Percentiles rank a stretch among this genome's conserved stretches.
These are phyloP conservation scores for Macrosoma leucophasiata DNA, from an alignment of 2,888 invertebrate genomes.

Conservation along the genomic window DNA sequence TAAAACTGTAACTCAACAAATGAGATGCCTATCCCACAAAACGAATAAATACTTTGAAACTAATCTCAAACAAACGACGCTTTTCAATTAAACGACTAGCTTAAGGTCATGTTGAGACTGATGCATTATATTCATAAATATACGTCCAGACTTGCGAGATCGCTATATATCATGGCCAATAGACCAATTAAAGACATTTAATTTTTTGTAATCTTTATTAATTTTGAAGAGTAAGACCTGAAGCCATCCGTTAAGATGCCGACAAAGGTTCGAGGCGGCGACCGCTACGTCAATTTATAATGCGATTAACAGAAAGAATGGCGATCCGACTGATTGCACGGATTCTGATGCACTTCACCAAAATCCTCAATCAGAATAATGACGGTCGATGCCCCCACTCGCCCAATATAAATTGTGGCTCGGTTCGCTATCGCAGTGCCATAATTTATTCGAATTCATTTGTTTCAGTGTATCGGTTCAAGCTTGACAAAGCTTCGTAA, in stretches of 20 bases:
- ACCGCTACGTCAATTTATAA: constrained; percentile 68
- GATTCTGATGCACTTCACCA: constrained; percentile 53
- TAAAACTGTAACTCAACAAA: no score
- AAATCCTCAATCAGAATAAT: constrained; percentile 48
- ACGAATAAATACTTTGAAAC: no score
- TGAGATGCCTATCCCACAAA: no score
- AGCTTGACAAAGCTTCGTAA: constrained; percentile 55
- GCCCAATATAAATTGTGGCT: constrained; percentile 42
- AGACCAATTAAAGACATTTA: constrained; percentile 50
- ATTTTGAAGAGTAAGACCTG: constrained; percentile 53
- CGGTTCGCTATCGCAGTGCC: constrained; percentile 27
- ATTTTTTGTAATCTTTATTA: constrained; percentile 50
- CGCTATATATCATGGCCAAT: no score
- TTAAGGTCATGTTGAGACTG: no score
- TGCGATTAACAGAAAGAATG: constrained; percentile 68
- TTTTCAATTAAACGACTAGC: no score
- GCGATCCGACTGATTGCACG: constrained; percentile 58
- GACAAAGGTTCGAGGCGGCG: constrained; percentile 57
- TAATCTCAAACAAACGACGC: no score
- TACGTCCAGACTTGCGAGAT: no score
- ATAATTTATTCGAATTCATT: constrained; percentile 54
- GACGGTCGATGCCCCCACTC: constrained; percentile 43
- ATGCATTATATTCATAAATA: no score
- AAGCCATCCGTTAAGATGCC: constrained; percentile 52
- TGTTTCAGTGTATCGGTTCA: constrained; percentile 44